phyloP scores from a whole-genome alignment of 2,113 vertebrate species.

The Dipodomys stephensi region DNA sequence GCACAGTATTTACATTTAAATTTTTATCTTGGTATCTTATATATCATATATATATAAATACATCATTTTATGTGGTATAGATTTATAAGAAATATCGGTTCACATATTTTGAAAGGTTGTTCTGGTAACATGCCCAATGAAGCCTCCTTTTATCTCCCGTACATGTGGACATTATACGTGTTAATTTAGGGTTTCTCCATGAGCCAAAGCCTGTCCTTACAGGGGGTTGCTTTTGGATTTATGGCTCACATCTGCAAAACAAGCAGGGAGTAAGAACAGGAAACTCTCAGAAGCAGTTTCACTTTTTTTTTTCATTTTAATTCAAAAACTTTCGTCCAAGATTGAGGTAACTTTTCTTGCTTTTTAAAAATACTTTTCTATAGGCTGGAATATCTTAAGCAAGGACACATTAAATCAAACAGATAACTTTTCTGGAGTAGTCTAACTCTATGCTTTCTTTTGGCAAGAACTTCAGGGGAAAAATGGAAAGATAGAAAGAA shows the following conservation, averaged over 20 bases:
- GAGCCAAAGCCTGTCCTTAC: slow-evolving; percentile 40
- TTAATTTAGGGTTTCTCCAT: slow-evolving; percentile 55
- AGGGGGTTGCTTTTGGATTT: slow-evolving; percentile 58
- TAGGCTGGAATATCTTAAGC: not conserved
- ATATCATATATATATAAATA: not conserved
- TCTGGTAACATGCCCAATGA: not conserved
- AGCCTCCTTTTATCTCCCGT: not conserved
- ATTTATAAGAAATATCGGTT: slow-evolving; percentile 41
- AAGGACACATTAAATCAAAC: not conserved
- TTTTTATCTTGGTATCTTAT: not conserved
- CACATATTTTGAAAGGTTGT: slow-evolving; percentile 51
- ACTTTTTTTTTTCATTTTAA: slow-evolving; percentile 11
- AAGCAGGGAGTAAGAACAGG: slow-evolving; percentile 8
- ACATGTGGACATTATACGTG: slow-evolving; percentile 25
- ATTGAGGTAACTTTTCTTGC: not conserved
- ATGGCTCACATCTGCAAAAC: slow-evolving; percentile 65
- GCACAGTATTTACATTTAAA: not conserved
- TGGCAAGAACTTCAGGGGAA: not conserved
- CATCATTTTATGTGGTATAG: not conserved
- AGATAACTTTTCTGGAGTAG: not conserved
- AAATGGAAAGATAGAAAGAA: not conserved
- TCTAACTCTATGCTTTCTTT: not conserved
- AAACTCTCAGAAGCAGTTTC: slow-evolving; percentile 24
- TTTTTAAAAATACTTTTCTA: not conserved
- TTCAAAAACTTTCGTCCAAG: slow-evolving; percentile 43